Conservation (phyloP, 1,140 invertebrate genomes). For the Drosophila seguyi region DNA sequence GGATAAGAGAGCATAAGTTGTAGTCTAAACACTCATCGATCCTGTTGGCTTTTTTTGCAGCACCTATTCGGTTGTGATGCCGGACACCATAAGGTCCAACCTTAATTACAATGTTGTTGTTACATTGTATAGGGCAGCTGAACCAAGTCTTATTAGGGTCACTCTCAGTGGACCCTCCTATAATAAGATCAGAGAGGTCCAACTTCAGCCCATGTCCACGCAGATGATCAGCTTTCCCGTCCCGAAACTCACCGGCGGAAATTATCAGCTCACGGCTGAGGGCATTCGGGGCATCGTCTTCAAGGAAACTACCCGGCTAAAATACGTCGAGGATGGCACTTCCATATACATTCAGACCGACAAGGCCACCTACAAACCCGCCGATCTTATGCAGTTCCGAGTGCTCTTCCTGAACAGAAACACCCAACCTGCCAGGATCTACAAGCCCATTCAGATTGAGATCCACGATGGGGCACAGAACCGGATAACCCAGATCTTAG, state of each 20-base stretch:
- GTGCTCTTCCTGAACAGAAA: conserved; percentile 92
- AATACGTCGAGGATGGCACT: conserved; percentile 93
- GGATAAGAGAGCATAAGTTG: too few relatives aligned
- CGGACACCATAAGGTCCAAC: conserved; percentile 91
- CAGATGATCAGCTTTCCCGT: conserved; percentile 88
- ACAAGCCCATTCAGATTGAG: conserved; percentile 51
- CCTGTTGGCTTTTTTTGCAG: too few relatives aligned
- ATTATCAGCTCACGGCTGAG: conserved; percentile 90
- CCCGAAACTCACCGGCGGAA: conserved; percentile 90
- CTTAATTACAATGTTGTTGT: conserved; percentile 93
- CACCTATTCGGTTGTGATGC: conserved; percentile 92
- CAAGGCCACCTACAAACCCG: too few relatives aligned
- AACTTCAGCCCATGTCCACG: conserved; percentile 89
- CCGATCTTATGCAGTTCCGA: conserved; percentile 93
- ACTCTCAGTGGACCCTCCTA: conserved; percentile 90
- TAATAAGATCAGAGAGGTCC: conserved; percentile 88
- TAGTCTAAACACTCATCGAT: too few relatives aligned
- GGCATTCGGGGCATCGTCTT: conserved; percentile 91
- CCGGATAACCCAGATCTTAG: conserved; percentile 90
- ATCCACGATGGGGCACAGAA: conserved; percentile 66
- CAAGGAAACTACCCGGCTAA: conserved; percentile 89
- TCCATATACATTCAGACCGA: conserved; percentile 97
- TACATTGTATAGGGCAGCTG: conserved; percentile 87
- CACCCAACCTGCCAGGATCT: conserved; percentile 88
- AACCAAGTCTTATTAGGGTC: conserved; percentile 89